Evolutionary conservation across 2,797 vertebrate genomes (phyloP), one percentile per base, ranked within the genome.

Genomic region (Chlorospingus semifuscus): DNA sequence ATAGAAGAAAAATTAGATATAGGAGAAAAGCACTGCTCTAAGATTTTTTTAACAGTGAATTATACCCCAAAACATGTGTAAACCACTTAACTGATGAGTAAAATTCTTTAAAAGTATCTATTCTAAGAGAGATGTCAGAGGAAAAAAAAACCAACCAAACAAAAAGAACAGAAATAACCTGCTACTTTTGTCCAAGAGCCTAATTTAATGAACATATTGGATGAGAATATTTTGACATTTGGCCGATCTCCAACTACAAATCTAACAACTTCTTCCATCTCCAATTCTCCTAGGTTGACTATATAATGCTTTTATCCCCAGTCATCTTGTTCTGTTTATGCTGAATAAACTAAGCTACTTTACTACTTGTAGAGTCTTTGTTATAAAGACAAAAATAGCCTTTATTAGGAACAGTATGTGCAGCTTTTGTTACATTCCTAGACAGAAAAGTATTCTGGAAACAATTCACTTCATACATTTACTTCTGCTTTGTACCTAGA

Each of bases 101-200:
- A 86, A 93, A 76, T 69, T 34, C 41, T 78, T 77, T 15, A 41
- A 20, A 85, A 86, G 16, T 34, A 85, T 24, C 30, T 64, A 24
- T 61, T 82, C 70, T 47, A 20, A 89, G 72, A 66, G 11, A 46
- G 6, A 34, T 32, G 18, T 22, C 20, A 23, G 20, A 27, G 8
- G 9, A 39, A 26, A 42, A 52, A 30, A 4, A 5, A 2, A 34
- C 1, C 56, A 30, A 3, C 7, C 56, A 8, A 3, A 6, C 30
- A 72, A 39, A 59, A 59, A 11, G 9, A 82, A 47, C 19, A 91
- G 29, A 80, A 88, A 88, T 44, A 88, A 49, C 4, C 46, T 46
- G 29, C 34, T 63, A 11, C 32, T 88, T 91, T 44, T 83, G 37
- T 41, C 29, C 8, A 1, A 87, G 32, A 93, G 82, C 6, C 5